These are phyloP conservation scores for Heliconius aoede DNA, from an alignment of 2,888 invertebrate species.

Conservation along the genomic window DNA sequence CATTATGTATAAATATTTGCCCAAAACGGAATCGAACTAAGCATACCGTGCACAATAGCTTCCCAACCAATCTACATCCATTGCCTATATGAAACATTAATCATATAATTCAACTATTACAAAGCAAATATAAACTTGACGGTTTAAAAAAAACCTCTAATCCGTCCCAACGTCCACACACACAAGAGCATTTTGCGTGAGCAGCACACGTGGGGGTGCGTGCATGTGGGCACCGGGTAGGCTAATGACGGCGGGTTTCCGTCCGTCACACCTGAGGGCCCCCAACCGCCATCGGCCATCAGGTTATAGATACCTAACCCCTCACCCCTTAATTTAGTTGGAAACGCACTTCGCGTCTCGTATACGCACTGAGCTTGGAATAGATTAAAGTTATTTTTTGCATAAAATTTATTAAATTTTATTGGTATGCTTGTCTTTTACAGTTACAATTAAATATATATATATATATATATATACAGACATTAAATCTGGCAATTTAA, in stretches of 20 bases:
- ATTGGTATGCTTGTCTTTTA: not conserved
- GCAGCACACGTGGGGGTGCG: slow-evolving; percentile 60
- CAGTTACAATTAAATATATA: not conserved
- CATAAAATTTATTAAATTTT: not conserved
- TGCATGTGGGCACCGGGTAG: slow-evolving; percentile 71
- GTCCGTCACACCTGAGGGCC: slow-evolving; percentile 83
- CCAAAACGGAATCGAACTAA: not conserved
- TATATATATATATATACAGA: too few species aligned
- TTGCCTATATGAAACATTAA: not conserved
- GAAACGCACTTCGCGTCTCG: slow-evolving; percentile 59
- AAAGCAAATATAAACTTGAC: not conserved
- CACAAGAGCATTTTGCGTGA: slow-evolving; percentile 61
- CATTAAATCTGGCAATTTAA: slow-evolving; percentile 6
- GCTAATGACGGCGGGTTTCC: slow-evolving; percentile 82
- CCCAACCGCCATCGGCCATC: slow-evolving; percentile 81
- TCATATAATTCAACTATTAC: not conserved
- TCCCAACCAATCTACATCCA: not conserved
- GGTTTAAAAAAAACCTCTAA: slow-evolving; percentile 52
- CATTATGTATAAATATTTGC: too few species aligned
- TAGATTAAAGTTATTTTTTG: not conserved
- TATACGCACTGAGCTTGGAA: slow-evolving; percentile 55
- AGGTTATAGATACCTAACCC: slow-evolving; percentile 74
- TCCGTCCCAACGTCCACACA: slow-evolving; percentile 68
- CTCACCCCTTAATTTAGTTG: slow-evolving; percentile 74
- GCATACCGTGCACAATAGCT: not conserved